Evolutionary conservation across 1,140 invertebrate species (phyloP).

Genomic region (Pseudoatta argentina): DNA sequence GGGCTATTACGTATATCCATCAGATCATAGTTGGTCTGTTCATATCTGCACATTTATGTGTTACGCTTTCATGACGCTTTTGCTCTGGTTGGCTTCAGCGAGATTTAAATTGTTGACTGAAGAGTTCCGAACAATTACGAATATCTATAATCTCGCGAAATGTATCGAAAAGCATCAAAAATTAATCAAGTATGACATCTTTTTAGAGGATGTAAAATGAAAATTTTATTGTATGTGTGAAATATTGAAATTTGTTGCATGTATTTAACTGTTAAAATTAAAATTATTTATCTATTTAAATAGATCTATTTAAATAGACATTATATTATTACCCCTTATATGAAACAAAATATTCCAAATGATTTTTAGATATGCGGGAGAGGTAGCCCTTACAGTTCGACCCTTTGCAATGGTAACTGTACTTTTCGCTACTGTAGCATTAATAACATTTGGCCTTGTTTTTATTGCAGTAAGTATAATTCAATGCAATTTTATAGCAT

Average conservation of each 20-base stretch:
- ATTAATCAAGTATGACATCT: slow-evolving; percentile 49
- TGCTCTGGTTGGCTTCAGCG: slow-evolving; percentile 56
- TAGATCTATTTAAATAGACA: not conserved
- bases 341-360: slow-evolving; percentile 17
- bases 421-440: slow-evolving; percentile 23
- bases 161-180: slow-evolving; percentile 59
- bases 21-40: slow-evolving; percentile 30
- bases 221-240: not conserved
- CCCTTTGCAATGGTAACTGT: slow-evolving; percentile 55
- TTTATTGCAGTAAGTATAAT: slow-evolving; percentile 52
- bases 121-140: slow-evolving; percentile 22
- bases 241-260: not conserved
- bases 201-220: not conserved
- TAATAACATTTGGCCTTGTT: slow-evolving; percentile 40
- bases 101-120: slow-evolving; percentile 60
- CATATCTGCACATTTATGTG: slow-evolving; percentile 5
- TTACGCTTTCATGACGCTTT: slow-evolving; percentile 32
- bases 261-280: not conserved
- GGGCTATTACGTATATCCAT: slow-evolving; percentile 12
- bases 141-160: not conserved
- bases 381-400: slow-evolving; percentile 42
- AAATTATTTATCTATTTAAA: not conserved
- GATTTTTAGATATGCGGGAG: slow-evolving; percentile 56
- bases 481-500: not conserved
- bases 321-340: not conserved